phyloP scores from a whole-genome alignment of 2,797 vertebrate species.

The Oceanodroma leucorhoa region DNA sequence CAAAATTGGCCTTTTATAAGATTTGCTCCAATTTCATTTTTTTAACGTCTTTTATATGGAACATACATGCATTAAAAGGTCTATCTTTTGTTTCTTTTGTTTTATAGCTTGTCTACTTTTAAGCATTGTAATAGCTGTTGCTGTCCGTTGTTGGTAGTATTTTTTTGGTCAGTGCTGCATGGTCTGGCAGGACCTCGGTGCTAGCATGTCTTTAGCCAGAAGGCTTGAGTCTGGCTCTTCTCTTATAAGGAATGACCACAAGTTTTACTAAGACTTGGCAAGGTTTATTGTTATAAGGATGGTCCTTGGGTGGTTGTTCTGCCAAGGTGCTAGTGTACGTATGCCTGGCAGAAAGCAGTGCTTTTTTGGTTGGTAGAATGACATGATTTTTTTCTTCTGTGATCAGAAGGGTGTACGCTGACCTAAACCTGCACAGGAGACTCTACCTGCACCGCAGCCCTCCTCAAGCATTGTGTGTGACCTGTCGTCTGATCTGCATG shows the following conservation, averaged over 20 bases:
- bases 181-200: neutral
- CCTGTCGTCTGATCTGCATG: neutral
- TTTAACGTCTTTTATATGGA: neutral
- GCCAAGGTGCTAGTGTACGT: neutral
- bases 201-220: neutral
- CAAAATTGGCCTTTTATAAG: neutral
- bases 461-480: rapidly evolving
- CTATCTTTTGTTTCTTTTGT: neutral
- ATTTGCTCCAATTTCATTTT: neutral
- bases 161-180: neutral
- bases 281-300: neutral
- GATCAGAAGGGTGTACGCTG: neutral
- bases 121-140: neutral
- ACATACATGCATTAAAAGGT: neutral
- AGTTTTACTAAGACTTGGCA: neutral
- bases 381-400: neutral
- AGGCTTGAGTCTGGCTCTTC: neutral
- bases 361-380: neutral
- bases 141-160: neutral
- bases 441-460: neutral
- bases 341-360: neutral
- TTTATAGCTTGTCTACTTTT: neutral
- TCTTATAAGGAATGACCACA: neutral
- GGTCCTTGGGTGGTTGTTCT: neutral
- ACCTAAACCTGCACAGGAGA: neutral